Evolutionary conservation across 2,888 invertebrate species (phyloP), one percentile per base, ranked within the genome.

Genomic region (Choreutis nemorana): DNA sequence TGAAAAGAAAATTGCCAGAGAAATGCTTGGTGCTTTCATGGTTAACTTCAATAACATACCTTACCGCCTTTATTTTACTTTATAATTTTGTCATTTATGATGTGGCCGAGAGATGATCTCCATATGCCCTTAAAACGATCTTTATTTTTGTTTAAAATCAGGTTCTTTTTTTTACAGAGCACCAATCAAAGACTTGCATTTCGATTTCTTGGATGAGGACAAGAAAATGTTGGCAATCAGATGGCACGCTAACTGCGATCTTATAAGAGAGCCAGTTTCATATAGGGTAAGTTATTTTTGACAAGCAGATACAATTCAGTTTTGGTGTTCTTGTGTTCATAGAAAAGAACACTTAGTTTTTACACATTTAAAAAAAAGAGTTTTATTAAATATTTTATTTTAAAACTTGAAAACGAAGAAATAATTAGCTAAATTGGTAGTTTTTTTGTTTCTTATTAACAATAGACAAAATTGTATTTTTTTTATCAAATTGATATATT

Each of bases 201-300:
- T 86, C 4, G 53, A 49, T 2, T 67, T 55, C 28, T n/a, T n/a
- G n/a, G 45, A 60, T 9, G 51, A 56, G 11, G 44, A 50, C 4
- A 61, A 51, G 11, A 45, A 49, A 1, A 40, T 65, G 10, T 81
- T 91, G 66, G 66, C 71, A 13, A 82, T 92, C 1, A 63, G 78
- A 9, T 92, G 92, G 91, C 79, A 82, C 23, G 84, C 90, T 0
- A 87, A 86, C 30, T 93, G 93, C 57, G 77, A 80, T 29, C 58
- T 63, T 7, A 44, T 72, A 9, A 45, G 50, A 2, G 57, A 61
- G 30, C 56, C 66, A 2, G 56, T 71, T 18, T 79, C 80, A 3
- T 90, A 89, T 44, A 81, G 81, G 50, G 88, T 89, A 54, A 81
- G 82, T 39, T 11, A 11, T 33, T 11, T 9, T 14, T n/a, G n/a